Evolutionary conservation across 2,113 vertebrate species (phyloP).

Genomic region (Neopipo cinnamomea): DNA sequence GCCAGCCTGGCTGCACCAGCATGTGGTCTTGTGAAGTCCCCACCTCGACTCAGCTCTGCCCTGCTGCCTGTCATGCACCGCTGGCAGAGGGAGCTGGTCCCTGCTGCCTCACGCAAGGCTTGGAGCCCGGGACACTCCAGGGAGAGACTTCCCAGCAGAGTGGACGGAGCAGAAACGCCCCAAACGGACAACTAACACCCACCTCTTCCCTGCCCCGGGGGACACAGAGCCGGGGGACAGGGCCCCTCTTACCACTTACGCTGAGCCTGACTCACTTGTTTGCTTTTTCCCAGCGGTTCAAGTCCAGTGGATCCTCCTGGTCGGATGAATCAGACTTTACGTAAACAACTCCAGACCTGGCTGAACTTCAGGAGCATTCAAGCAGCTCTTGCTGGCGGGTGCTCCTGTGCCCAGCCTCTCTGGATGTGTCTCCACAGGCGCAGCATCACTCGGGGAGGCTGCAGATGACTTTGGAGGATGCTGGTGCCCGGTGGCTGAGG

Average conservation of each 20-base stretch:
- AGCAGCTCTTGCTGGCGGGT: neutral
- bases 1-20: neutral
- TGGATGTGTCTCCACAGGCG: neutral
- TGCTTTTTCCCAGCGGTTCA: constrained; percentile 2
- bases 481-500: accelerated
- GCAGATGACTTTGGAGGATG: neutral
- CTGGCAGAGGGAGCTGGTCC: neutral
- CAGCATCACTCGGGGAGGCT: neutral
- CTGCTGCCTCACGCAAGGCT: neutral
- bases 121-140: neutral
- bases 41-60: neutral
- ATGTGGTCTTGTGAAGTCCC: neutral
- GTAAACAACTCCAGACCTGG: constrained; percentile 1
- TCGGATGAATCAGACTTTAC: constrained; percentile 46
- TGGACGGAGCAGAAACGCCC: neutral
- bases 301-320: constrained; percentile 20
- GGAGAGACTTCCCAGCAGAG: neutral
- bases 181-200: neutral
- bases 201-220: neutral
- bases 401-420: neutral
- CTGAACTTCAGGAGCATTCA: neutral
- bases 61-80: accelerated
- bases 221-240: neutral
- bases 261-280: constrained; percentile 58
- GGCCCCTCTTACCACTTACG: neutral